Percentiles rank a stretch among this genome's conserved stretches.
Evolutionary conservation across 2,113 vertebrate genomes (phyloP).

Genomic region (Myocastor coypus): DNA sequence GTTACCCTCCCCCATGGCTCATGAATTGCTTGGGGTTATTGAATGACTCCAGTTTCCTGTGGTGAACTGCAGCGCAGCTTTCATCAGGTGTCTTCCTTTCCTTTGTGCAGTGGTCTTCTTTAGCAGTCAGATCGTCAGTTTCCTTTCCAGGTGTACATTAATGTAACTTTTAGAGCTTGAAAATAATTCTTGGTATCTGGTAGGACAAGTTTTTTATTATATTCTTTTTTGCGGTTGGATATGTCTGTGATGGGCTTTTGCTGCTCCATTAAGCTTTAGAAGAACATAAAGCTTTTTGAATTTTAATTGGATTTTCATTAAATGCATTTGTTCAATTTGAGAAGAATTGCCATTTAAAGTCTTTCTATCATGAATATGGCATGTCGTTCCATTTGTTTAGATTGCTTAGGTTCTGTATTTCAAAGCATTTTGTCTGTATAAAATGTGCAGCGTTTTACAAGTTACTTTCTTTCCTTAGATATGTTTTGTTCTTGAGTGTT

Average conservation of each 20-base stretch:
- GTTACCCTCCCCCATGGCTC: background rate
- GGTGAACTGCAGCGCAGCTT: background rate
- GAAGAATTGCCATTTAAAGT: background rate
- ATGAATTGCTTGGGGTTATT: background rate
- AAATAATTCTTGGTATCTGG: background rate
- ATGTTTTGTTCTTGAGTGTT: background rate
- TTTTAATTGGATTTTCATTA: background rate
- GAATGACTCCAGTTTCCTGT: background rate
- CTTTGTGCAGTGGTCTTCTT: background rate
- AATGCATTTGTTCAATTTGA: background rate
- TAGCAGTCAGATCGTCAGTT: background rate
- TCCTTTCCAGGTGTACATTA: background rate
- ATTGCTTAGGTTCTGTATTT: background rate
- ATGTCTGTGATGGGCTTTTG: background rate
- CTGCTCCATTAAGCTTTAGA: slow-evolving; percentile 18
- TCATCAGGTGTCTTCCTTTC: background rate
- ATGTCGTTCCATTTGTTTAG: background rate
- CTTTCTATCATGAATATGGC: background rate
- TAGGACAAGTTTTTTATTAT: background rate
- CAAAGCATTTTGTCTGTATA: background rate
- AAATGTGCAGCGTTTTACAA: background rate
- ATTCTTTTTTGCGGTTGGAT: background rate
- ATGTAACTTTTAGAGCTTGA: background rate
- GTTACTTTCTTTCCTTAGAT: slow-evolving; percentile 29
- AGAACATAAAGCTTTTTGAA: background rate